These are phyloP conservation scores for Astur gentilis DNA, from an alignment of 2,113 vertebrate species.

Conservation along the genomic window DNA sequence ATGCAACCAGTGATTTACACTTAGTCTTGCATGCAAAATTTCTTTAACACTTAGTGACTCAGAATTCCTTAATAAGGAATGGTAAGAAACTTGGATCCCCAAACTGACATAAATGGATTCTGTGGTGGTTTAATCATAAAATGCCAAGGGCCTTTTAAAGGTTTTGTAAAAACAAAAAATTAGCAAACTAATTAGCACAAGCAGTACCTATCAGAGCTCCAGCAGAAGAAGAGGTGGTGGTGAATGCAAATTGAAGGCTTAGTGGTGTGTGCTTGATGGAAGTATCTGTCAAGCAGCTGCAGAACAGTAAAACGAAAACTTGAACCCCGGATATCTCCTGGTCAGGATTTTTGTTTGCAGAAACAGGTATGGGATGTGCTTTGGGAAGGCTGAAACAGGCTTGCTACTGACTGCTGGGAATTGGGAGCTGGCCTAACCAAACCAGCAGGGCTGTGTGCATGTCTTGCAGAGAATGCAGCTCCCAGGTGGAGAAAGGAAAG, in stretches of 20 bases:
- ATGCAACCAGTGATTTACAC: background rate
- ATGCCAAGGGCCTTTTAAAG: background rate
- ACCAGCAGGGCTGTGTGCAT: fast-evolving
- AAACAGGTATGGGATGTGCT: background rate
- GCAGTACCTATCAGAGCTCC: background rate
- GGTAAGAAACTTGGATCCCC: background rate
- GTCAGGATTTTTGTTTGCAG: background rate
- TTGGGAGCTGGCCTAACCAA: background rate
- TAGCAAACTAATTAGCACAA: background rate
- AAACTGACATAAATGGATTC: background rate
- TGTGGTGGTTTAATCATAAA: background rate
- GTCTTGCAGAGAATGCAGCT: background rate
- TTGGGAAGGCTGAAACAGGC: background rate
- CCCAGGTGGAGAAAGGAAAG: background rate
- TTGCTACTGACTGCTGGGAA: background rate
- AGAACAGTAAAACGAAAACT: background rate
- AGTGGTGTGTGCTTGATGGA: background rate
- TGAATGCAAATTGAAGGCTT: background rate
- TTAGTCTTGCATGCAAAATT: background rate
- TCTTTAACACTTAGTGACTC: background rate
- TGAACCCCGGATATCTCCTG: fast-evolving
- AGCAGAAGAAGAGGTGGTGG: background rate
- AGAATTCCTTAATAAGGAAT: background rate
- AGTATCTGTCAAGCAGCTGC: background rate
- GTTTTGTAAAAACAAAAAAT: background rate